These are phyloP conservation scores for Archegozetes longisetosus DNA, from an alignment of 1,140 invertebrate genomes.

Conservation along the genomic window DNA sequence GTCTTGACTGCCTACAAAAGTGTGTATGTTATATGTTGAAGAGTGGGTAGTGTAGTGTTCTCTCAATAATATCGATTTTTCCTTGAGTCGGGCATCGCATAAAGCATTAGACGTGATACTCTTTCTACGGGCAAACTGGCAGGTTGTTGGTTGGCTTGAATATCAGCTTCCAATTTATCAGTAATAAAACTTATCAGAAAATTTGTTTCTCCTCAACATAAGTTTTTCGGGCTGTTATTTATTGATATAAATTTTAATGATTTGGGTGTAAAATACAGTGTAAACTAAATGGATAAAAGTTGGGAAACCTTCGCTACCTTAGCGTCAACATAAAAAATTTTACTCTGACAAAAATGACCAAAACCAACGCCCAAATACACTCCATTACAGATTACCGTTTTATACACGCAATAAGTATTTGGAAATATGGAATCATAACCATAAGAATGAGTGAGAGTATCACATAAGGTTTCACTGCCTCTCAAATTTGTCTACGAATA, in stretches of 20 bases:
- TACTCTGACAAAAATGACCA: neutral
- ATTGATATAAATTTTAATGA: neutral
- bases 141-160: neutral
- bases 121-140: neutral
- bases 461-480: neutral
- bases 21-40: neutral
- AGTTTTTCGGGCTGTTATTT: no score
- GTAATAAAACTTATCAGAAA: neutral
- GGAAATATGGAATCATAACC: neutral
- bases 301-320: neutral
- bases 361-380: neutral
- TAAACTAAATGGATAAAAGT: neutral
- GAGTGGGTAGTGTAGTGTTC: neutral
- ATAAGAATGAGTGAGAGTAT: neutral
- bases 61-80: neutral
- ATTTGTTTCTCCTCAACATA: neutral
- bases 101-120: neutral
- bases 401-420: neutral
- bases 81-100: neutral
- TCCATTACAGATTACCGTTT: neutral
- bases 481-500: neutral
- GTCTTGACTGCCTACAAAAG: neutral
- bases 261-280: neutral
- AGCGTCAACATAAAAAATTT: neutral
- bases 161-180: neutral